Evolutionary conservation across 2,888 invertebrate species (phyloP), one percentile per base, ranked within the genome.

Genomic region (Agriopis aurantiaria): DNA sequence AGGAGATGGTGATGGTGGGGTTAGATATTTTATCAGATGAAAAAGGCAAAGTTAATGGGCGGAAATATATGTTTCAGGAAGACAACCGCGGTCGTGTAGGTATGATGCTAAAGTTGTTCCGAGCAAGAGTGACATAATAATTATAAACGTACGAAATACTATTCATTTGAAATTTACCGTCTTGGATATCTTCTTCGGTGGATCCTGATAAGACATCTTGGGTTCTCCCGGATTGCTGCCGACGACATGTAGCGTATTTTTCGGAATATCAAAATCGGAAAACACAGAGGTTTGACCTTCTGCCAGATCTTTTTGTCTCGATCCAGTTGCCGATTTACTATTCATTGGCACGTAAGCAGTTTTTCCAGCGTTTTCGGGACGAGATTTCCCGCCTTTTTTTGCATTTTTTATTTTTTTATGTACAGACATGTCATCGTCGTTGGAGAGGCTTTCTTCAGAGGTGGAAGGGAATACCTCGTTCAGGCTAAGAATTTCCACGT

Each of bases 201-300:
- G 86, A 75, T 94, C 93, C 62, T 83, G 85, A 76, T 93, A 94
- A 0, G 88, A 90, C 88, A 91, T 93, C 80, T 94, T 94, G 17
- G 93, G 93, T 73, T 94, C 94, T 5, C 94, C 93, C 2, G 94
- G 94, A 73, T 94, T 93, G 75, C 94, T 94, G 8, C 94, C 94
- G 23, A 92, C 85, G 33, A 93, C 93, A 69, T 91, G 88, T 76
- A 94, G 79, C n/a, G 94, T 94, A 73, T 85, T 93, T 74, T 93
- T 93, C 8, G 93, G 91, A 71, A 93, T 90, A 71, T 93, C 89
- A 69, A 88, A 91, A 73, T 93, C 93, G 0, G 93, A 93, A 75
- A 88, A 89, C 11, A 87, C 91, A 6, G 90, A 85, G 0, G 87
- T 60, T 71, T 91, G 90, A 0, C 83, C 81, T 40, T 92, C 91